Evolutionary conservation across 2,797 vertebrate genomes (phyloP).

Genomic region (Peromyscus aztecus): DNA sequence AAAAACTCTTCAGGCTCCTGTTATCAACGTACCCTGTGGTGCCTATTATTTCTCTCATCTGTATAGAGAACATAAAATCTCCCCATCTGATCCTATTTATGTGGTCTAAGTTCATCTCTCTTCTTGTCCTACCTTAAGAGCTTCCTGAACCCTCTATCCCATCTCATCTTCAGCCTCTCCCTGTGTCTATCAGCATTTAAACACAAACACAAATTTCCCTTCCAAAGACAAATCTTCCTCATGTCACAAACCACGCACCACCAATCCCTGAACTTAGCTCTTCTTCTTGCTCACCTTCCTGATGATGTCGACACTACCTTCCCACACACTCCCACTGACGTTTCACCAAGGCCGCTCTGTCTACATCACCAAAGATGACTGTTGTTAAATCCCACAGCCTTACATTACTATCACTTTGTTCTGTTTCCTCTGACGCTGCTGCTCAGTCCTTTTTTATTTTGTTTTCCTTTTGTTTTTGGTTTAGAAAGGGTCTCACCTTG

Average conservation of each 20-base stretch:
- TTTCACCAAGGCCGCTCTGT: not conserved
- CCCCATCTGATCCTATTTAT: not conserved
- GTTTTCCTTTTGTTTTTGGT: not conserved
- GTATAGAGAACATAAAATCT: not conserved
- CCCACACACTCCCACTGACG: not conserved
- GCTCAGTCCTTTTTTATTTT: not conserved
- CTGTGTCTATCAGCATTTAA: slow-evolving; percentile 5
- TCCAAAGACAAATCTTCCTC: slow-evolving; percentile 9
- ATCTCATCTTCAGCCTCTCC: not conserved
- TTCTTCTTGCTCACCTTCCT: not conserved
- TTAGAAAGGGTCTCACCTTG: not conserved
- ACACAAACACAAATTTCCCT: not conserved
- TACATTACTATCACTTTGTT: not conserved
- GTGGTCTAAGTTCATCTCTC: not conserved
- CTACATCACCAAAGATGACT: not conserved
- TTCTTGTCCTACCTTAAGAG: not conserved
- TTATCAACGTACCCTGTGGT: not conserved
- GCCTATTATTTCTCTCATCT: not conserved
- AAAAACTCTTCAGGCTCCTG: not conserved
- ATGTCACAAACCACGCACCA: not conserved
- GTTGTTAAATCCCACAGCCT: not conserved
- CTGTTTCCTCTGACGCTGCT: not conserved
- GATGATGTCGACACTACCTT: not conserved
- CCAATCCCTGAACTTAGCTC: not conserved
- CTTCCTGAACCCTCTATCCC: not conserved